Evolutionary conservation across 1,140 invertebrate genomes (phyloP), one percentile per base, ranked within the genome.

Genomic region (Apis florea): DNA sequence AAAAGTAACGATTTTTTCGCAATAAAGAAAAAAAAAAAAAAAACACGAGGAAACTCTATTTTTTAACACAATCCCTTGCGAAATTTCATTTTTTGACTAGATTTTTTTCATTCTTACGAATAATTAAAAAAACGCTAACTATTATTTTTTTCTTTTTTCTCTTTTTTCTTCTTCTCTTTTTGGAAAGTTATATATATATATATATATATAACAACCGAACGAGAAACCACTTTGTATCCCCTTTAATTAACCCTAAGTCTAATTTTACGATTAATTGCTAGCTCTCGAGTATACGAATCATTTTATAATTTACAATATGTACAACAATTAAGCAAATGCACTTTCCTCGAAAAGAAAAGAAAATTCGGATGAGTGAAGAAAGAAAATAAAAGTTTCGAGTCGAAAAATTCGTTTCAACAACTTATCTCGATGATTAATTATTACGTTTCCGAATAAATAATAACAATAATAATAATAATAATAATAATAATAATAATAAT

Each of bases 321-420:
- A 93, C 92, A 93, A 89, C 84, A 92, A 87, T 92, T 90, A 92
- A 93, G 91, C 87, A 90, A 92, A 92, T 90, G 89, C 90, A 91
- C 89, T 83, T 75, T 58, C 79, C 70, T 61, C n/a, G 21, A 59
- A 67, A 63, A 64, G 26, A 66, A 47, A 47, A 68, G 13, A 1
- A 17, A n/a, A 40, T 6, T 49, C 47, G 24, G 47, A 51, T 15
- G 49, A 47, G n/a, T 63, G 11, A 56, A 31, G 21, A 24, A 11
- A 15, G 54, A 19, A 75, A 75, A 12, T 19, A 31, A 74, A 8
- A 53, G 0, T 74, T 51, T 0, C 31, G n/a, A 26, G 11, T 74
- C 53, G 79, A 80, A 67, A 59, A 56, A 9, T 58, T 75, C 63
- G 21, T 75, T 51, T 51, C 49, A 75, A 75, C 47, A 56, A 26